phyloP scores from a whole-genome alignment of 1,140 invertebrate genomes.

The Andricus grossulariae region DNA sequence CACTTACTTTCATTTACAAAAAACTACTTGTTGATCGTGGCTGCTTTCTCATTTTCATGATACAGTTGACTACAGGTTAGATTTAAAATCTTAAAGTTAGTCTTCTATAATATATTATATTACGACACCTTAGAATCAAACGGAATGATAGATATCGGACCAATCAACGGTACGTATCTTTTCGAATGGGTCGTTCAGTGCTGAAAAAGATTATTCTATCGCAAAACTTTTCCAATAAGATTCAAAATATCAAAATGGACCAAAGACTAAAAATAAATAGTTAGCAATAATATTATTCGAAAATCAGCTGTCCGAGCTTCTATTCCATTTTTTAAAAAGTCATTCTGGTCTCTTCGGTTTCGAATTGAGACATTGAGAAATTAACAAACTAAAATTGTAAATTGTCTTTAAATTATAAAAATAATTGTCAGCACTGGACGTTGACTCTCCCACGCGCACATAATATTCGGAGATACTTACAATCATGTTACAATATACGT shows the following conservation, averaged over 20 bases:
- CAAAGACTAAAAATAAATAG: background rate
- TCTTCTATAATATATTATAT: constrained; percentile 53
- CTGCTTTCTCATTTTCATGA: constrained; percentile 35
- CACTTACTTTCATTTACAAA: constrained; percentile 65
- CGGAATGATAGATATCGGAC: constrained; percentile 57
- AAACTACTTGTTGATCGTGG: constrained; percentile 77
- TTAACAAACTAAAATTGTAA: background rate
- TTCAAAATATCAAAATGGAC: background rate
- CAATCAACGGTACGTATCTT: constrained; percentile 45
- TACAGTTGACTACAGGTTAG: constrained; percentile 33
- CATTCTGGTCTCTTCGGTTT: too few relatives aligned
- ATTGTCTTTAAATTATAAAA: background rate
- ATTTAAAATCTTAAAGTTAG: constrained; percentile 45
- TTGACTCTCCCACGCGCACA: constrained; percentile 42
- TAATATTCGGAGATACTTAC: background rate
- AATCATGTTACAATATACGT: constrained; percentile 24
- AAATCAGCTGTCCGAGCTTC: too few relatives aligned
- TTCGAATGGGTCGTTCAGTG: constrained; percentile 42
- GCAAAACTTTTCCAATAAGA: background rate
- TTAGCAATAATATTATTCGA: too few relatives aligned
- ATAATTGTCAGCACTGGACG: constrained; percentile 39
- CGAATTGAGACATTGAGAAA: background rate
- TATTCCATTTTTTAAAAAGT: too few relatives aligned
- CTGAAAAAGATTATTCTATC: constrained; percentile 33
- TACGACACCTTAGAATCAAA: constrained; percentile 62